Conservation (phyloP, 2,113 vertebrate genomes). For the Isichthys henryi region DNA sequence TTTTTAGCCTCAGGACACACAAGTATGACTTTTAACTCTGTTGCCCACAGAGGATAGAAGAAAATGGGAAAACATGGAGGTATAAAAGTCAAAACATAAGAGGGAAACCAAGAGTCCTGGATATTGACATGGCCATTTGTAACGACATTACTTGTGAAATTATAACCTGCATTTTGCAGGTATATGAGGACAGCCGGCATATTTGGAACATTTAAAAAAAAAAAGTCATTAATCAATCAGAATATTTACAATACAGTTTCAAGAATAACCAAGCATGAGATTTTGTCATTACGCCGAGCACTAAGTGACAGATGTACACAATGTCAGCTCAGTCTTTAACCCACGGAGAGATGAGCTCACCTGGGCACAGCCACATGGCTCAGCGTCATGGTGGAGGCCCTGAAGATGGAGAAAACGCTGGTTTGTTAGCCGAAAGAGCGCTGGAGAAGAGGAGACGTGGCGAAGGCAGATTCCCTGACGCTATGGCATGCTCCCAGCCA, state of each 20-base stretch:
- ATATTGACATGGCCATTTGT: not conserved
- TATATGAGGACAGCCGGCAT: not conserved
- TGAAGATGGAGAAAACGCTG: not conserved
- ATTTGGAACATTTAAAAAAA: not conserved
- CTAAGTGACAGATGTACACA: not conserved
- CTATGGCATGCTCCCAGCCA: conserved; percentile 54
- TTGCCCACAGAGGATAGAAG: not conserved
- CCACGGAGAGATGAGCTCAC: conserved; percentile 9
- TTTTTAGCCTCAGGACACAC: not conserved
- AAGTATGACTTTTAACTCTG: not conserved
- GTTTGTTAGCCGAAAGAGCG: conserved; percentile 16
- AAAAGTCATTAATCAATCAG: not conserved
- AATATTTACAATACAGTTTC: not conserved
- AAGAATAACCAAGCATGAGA: not conserved
- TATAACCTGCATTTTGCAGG: not conserved
- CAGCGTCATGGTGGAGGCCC: conserved; percentile 3
- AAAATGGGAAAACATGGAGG: not conserved
- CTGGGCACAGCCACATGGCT: not conserved
- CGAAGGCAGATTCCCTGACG: conserved; percentile 36
- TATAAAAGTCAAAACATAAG: not conserved
- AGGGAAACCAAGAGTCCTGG: not conserved
- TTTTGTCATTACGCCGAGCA: not conserved
- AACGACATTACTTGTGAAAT: not conserved
- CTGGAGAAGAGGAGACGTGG: conserved; percentile 25
- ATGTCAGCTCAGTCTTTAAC: not conserved